These are phyloP conservation scores for Bombus affinis DNA, from an alignment of 1,140 invertebrate genomes.

Conservation along the genomic window DNA sequence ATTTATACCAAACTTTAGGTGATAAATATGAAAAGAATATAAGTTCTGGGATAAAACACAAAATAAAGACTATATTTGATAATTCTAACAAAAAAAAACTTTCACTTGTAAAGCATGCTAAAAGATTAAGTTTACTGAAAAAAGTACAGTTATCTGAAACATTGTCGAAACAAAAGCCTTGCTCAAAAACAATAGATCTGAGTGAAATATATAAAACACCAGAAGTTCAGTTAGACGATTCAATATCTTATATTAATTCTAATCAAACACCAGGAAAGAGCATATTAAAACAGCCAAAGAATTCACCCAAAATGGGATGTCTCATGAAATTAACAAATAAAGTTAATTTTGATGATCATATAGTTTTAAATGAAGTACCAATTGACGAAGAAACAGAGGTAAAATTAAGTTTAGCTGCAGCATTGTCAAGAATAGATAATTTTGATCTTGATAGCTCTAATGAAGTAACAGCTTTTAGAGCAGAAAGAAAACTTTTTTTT, in stretches of 20 bases:
- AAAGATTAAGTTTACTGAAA: constrained; percentile 33
- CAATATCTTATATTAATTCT: constrained; percentile 75
- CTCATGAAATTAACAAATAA: constrained; percentile 55
- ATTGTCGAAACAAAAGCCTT: constrained; percentile 57
- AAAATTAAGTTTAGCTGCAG: constrained; percentile 51
- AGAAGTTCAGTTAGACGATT: constrained; percentile 70
- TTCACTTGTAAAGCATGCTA: neutral
- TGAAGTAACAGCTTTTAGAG: constrained; percentile 31
- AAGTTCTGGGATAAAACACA: neutral
- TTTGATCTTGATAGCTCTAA: constrained; percentile 41
- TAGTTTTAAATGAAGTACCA: constrained; percentile 59
- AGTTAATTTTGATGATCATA: constrained; percentile 66
- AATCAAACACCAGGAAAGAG: constrained; percentile 75
- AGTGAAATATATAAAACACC: constrained; percentile 74
- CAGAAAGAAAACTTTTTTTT: constrained; percentile 68
- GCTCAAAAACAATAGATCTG: constrained; percentile 71
- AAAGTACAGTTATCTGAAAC: constrained; percentile 50
- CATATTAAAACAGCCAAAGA: constrained; percentile 74
- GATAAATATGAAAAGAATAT: constrained; percentile 1
- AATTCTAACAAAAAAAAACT: neutral
- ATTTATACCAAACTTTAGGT: neutral
- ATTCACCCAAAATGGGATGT: constrained; percentile 41
- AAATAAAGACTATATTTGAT: constrained; percentile 1
- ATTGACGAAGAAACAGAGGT: constrained; percentile 55
- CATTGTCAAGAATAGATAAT: constrained; percentile 66